Conservation (phyloP, 2,113 vertebrate genomes). For the Nycticebus coucang region DNA sequence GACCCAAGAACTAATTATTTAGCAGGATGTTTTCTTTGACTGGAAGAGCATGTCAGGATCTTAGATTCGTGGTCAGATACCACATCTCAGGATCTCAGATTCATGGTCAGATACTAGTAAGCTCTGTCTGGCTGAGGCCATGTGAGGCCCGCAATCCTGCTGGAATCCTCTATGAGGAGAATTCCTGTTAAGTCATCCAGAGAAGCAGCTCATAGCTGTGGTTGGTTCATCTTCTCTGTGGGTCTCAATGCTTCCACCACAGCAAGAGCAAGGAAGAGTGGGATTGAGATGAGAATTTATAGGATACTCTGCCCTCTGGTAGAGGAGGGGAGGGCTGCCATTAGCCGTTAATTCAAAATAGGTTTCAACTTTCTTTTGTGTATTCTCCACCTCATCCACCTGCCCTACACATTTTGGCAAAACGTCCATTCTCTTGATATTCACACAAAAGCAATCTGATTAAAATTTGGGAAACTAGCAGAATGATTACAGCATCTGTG, state of each 20-base stretch:
- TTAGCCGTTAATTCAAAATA: neutral
- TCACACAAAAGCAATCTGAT: neutral
- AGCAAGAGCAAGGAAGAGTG: neutral
- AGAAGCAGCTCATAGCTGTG: neutral
- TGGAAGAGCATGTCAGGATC: neutral
- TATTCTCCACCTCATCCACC: neutral
- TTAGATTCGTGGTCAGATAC: neutral
- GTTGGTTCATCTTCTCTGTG: neutral
- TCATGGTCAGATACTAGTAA: neutral
- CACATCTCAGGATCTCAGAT: neutral
- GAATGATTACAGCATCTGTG: neutral
- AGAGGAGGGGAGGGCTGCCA: neutral
- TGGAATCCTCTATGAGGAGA: neutral
- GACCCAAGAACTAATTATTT: conserved; percentile 21
- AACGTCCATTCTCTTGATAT: neutral
- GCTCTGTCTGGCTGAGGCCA: neutral
- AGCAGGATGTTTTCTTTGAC: neutral
- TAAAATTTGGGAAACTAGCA: conserved; percentile 27
- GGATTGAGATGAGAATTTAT: neutral
- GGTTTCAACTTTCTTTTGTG: neutral
- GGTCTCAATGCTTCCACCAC: neutral
- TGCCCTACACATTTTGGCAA: neutral
- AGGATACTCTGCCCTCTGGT: neutral
- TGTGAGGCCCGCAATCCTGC: neutral
- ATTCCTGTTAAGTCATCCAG: neutral